Conservation (phyloP, 2,888 invertebrate genomes). For the Anagyrus pseudococci region DNA sequence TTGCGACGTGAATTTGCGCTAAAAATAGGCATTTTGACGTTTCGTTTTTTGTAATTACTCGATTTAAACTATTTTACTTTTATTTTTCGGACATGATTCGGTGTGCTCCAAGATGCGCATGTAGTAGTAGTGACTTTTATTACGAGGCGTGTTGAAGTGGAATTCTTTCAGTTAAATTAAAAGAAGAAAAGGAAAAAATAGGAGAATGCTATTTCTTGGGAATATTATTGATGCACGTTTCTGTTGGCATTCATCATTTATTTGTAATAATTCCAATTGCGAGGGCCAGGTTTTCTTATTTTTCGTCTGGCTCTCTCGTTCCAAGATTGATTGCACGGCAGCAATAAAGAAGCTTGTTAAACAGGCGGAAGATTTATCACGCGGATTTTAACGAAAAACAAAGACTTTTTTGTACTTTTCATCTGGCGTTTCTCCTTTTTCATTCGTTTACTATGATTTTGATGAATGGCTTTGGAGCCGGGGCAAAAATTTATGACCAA, state of each 20-base stretch:
- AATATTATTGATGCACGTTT: no score
- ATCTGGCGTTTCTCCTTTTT: constrained; percentile 12
- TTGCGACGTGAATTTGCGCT: no score
- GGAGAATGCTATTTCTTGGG: no score
- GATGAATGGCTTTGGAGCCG: constrained; percentile 35
- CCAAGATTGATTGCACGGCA: constrained; percentile 29
- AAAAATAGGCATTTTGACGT: no score
- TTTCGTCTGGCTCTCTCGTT: not conserved
- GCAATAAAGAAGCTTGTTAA: constrained; percentile 23
- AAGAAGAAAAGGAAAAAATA: not conserved
- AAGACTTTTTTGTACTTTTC: constrained; percentile 8
- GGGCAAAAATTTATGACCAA: constrained; percentile 33
- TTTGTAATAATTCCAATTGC: not conserved
- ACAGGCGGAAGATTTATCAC: constrained; percentile 35
- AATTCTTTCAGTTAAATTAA: not conserved
- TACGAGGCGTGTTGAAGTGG: not conserved
- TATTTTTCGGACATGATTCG: no score
- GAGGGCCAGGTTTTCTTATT: not conserved
- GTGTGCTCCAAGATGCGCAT: no score
- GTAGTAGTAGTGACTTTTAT: not conserved
- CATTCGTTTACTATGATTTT: constrained; percentile 31
- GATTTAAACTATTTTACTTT: no score
- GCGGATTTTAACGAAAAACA: constrained; percentile 22
- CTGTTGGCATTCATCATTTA: not conserved
- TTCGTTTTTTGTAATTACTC: no score